Conservation (phyloP, 1,140 invertebrate genomes). For the Medauroidea extradentata region DNA sequence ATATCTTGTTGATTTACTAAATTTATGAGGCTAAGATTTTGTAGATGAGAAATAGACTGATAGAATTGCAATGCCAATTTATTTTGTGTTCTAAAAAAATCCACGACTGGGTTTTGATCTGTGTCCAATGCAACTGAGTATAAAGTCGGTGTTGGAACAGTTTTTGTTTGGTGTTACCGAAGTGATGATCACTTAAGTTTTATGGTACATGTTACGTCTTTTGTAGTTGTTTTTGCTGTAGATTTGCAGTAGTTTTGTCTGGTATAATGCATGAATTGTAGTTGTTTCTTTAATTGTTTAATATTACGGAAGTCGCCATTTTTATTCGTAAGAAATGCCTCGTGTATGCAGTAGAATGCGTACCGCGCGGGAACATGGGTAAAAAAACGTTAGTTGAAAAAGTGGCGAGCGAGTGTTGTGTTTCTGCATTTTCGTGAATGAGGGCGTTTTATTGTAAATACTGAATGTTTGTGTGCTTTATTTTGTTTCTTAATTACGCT, state of each 20-base stretch:
- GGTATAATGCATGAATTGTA: no score
- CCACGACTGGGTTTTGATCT: no score
- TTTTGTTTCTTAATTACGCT: neutral
- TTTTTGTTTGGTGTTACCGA: no score
- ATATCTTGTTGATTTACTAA: no score
- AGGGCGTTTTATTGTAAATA: neutral
- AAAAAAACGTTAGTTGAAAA: conserved; percentile 1
- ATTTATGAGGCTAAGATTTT: no score
- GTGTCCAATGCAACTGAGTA: no score
- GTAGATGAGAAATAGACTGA: no score
- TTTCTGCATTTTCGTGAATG: conserved; percentile 1
- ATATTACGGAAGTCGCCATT: conserved; percentile 21
- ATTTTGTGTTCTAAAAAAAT: no score
- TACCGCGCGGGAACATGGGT: conserved; percentile 28
- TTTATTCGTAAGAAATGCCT: conserved; percentile 9
- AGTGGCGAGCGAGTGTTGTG: conserved; percentile 4
- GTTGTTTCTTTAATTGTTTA: conserved; percentile 10
- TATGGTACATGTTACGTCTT: neutral
- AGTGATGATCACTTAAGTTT: no score
- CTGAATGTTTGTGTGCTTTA: neutral
- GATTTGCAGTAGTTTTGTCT: conserved; percentile 8
- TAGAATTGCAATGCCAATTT: no score
- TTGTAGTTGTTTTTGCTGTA: conserved; percentile 1
- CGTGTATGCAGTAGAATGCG: conserved; percentile 1
- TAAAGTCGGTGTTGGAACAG: no score